Conservation (phyloP, 2,888 invertebrate species). For the Drosophila algonquin region DNA sequence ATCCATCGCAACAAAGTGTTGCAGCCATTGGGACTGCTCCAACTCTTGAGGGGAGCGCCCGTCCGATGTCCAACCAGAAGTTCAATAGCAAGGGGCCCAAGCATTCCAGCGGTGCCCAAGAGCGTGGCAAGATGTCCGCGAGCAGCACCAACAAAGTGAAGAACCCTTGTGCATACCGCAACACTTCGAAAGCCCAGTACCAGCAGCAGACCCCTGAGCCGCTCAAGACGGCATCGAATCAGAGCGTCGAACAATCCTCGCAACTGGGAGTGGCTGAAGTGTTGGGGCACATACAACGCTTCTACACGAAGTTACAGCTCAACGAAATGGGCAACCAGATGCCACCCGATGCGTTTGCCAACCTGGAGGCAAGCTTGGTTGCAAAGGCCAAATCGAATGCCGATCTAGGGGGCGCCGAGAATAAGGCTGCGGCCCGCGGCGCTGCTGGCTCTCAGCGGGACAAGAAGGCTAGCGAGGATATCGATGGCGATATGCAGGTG, state of each 20-base stretch:
- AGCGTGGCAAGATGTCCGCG: conserved; percentile 18
- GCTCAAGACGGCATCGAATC: conserved; percentile 61
- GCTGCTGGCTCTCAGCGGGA: not conserved
- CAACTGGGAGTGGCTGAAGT: conserved; percentile 76
- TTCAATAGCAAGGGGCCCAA: conserved; percentile 25
- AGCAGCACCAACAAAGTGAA: conserved; percentile 30
- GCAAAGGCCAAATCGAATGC: conserved; percentile 9
- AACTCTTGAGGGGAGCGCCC: not conserved
- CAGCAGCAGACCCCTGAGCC: conserved; percentile 29
- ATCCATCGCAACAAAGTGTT: conserved; percentile 25
- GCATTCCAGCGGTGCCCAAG: conserved; percentile 14
- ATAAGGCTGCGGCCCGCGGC: conserved; percentile 1
- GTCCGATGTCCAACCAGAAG: conserved; percentile 4
- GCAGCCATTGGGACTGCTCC: not conserved
- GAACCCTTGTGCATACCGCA: conserved; percentile 59
- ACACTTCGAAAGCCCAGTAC: conserved; percentile 44
- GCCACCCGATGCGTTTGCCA: conserved; percentile 15
- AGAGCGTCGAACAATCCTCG: conserved; percentile 69
- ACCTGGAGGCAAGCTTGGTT: conserved; percentile 23
- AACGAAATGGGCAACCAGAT: conserved; percentile 52
- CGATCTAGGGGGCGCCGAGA: not conserved
- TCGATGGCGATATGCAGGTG: conserved; percentile 35
- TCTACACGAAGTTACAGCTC: conserved; percentile 67
- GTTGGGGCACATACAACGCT: conserved; percentile 76
- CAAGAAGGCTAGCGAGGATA: conserved; percentile 10